Evolutionary conservation across 1,140 invertebrate species (phyloP), one percentile per base, ranked within the genome.

Genomic region (Homarus americanus): DNA sequence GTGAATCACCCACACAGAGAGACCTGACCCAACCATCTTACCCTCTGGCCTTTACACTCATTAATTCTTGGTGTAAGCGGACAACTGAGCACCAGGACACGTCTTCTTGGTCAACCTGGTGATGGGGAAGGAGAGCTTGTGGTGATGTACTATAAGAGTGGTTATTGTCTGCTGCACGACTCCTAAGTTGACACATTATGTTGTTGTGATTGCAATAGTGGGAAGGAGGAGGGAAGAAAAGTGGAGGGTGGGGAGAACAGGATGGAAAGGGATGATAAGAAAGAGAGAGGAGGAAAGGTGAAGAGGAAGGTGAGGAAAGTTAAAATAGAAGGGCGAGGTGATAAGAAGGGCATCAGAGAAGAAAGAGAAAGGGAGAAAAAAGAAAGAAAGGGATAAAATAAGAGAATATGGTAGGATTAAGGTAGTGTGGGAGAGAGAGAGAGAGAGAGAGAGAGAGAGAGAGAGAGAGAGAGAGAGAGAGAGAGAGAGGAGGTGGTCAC

Each of bases 1-100:
- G 76, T 41, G 76, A 78, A 78, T 40, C 76, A 34, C 76, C n/a
- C 76, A n/a, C 44, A 44, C 24, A 78, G 38, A 38, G n/a, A 44
- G 40, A 49, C 58, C 24, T 10, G 58, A 24, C 58, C 20, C 4
- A 24, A 24, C 58, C 58, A 24, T 63, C 12, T 15, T 20, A 24
- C 58, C 58, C 58, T 20, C 58, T 63, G 58, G 12, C n/a, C 58
- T 20, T 63, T 24, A 24, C 24, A 15, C 4, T 20, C 20, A 24
- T 63, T 63, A 63, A 24, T 63, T 63, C 12, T 63, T 15, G 12
- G 3, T 63, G 58, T 63, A 63, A 24, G 58, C 58, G 58, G 58
- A 63, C 3, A 20, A 15, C 12, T 24, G 20, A 20, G 1, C 4
- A 4, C 20, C 4, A 4, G 4, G 12, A 24, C 58, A 63, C 58